A percentile compares a stretch with the other conserved stretches of the same genome.
phyloP scores from a whole-genome alignment of 2,797 vertebrate genomes.

The Acrossocheilus wenchowensis region DNA sequence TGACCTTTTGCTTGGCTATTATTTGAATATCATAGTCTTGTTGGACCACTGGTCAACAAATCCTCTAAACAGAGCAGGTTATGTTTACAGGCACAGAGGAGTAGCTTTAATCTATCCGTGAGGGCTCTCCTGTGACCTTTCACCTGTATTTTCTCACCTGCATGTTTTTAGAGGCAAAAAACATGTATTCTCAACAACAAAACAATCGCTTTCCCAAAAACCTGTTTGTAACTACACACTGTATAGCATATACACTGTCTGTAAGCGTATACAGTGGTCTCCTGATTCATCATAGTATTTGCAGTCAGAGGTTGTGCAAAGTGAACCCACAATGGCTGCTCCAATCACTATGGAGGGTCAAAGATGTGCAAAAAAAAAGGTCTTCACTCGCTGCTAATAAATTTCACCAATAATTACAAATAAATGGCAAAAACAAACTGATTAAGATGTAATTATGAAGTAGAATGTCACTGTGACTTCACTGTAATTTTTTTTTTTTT shows the following conservation, averaged over 20 bases:
- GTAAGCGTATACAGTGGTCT: neutral
- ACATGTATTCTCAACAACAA: neutral
- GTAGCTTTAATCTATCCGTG: neutral
- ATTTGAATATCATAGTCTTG: neutral
- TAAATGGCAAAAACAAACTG: too few species aligned
- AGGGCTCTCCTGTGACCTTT: neutral
- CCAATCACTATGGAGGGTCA: neutral
- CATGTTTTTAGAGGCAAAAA: neutral
- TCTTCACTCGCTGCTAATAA: neutral
- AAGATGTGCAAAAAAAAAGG: neutral
- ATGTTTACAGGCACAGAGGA: neutral
- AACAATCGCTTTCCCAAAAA: neutral
- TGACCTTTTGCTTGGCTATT: neutral
- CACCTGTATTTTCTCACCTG: neutral
- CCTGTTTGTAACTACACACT: neutral
- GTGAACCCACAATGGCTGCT: neutral
- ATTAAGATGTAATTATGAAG: neutral
- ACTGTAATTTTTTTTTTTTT: neutral
- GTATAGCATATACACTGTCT: neutral
- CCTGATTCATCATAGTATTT: neutral
- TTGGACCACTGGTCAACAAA: neutral
- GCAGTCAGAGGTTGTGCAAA: neutral
- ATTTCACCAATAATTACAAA: too few species aligned
- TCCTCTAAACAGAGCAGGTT: neutral
- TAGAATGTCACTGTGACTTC: neutral